Evolutionary conservation across 2,888 invertebrate species (phyloP), one percentile per base, ranked within the genome.

Genomic region (Augochlorella aurata): DNA sequence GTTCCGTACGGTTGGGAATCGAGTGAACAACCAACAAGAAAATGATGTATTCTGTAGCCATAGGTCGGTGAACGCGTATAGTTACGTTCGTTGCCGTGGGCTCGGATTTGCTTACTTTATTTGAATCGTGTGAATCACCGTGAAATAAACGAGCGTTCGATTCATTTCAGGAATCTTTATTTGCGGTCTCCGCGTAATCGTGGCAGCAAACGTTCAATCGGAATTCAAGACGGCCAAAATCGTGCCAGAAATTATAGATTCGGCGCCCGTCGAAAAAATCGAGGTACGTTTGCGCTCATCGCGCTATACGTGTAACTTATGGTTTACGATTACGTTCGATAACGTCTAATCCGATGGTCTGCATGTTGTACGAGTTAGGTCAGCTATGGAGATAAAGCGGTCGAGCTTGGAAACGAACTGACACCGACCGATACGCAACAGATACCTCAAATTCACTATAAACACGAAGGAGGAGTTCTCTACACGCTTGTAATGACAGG

Each of bases 391-490:
- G 79, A 89, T 12, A 92, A 90, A 58, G 81, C 79, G 47, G 87
- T 93, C 5, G 87, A 92, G 47, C 84, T 93, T 44, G 93, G 93
- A 61, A 93, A 89, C 68, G 93, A 93, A 79, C 70, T 93, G 16
- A 90, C 91, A 12, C 93, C 93, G 12, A 92, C 90, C 12, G 89
- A 91, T 69, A 90, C 92, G 8, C 91, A 92, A 61, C 65, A 90
- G 29, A 88, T 93, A 76, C 93, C 93, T 2, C 92, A 93, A 73
- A 88, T 93, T 49, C 93, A 92, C 84, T 93, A 92, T 75, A 92
- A 93, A 75, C 93, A 93, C 76, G 93, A 93, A 44, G 93, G 93
- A 21, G 93, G 93, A 75, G 89, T 93, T 69, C 90, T 93, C n/a
- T 93, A 93, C 74, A 93, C 93, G 18, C 89, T 93, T 5, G 90